Evolutionary conservation across 2,888 invertebrate species (phyloP).

Genomic region (Alloplasta piceator): DNA sequence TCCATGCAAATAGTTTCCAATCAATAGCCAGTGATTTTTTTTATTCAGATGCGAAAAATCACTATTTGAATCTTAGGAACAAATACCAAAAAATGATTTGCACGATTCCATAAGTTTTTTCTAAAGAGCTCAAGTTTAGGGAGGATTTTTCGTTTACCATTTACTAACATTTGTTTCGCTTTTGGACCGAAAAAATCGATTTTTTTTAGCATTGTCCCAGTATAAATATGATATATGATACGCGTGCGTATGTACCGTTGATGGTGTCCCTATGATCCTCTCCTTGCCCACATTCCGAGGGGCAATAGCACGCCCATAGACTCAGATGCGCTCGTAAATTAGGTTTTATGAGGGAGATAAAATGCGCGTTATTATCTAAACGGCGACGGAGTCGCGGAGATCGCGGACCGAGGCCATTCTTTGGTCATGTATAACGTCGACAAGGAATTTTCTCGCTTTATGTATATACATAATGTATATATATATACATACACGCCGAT

Average conservation of each 20-base stretch:
- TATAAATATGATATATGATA: constrained; percentile 11
- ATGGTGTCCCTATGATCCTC: constrained; percentile 47
- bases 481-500: not conserved
- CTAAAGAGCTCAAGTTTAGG: too few species aligned
- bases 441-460: constrained; percentile 60
- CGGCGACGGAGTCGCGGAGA: constrained; percentile 81
- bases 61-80: too few species aligned
- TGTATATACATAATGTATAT: constrained; percentile 12
- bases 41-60: too few species aligned
- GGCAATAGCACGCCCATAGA: constrained; percentile 79
- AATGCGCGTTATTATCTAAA: constrained; percentile 83
- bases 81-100: too few species aligned
- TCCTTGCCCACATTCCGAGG: constrained; percentile 76
- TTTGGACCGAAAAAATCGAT: too few species aligned
- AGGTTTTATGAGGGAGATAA: constrained; percentile 83
- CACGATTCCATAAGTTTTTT: too few species aligned
- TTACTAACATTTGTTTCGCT: too few species aligned
- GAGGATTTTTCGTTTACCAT: too few species aligned
- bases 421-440: constrained; percentile 66
- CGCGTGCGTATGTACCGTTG: constrained; percentile 18
- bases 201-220: not conserved
- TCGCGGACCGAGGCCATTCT: constrained; percentile 78
- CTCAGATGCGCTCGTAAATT: constrained; percentile 82
- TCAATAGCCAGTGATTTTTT: too few species aligned
- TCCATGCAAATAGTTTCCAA: too few species aligned